phyloP scores from a whole-genome alignment of 2,888 invertebrate species.

The Nysson spinosus region DNA sequence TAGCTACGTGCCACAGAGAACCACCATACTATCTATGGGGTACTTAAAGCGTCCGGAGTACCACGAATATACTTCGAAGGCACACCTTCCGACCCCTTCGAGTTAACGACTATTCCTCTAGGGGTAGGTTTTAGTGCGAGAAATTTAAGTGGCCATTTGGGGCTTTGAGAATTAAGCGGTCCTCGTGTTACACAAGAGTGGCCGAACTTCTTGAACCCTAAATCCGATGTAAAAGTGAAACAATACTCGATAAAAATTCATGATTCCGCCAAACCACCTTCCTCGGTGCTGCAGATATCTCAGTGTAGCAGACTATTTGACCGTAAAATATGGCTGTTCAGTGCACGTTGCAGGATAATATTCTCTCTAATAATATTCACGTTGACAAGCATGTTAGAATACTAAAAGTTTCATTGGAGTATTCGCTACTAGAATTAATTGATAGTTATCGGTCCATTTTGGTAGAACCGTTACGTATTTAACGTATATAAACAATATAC shows the following conservation, averaged over 20 bases:
- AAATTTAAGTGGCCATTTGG: constrained; percentile 58
- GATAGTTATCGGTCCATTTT: no score
- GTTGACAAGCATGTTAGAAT: no score
- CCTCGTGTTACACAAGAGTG: constrained; percentile 18
- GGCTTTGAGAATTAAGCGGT: constrained; percentile 55
- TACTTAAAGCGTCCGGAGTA: constrained; percentile 45
- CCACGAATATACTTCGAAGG: constrained; percentile 15
- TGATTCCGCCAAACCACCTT: constrained; percentile 1
- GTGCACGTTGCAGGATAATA: no score
- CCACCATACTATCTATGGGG: constrained; percentile 31
- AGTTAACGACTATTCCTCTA: constrained; percentile 50
- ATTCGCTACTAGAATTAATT: no score
- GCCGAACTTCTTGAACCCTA: constrained; percentile 41
- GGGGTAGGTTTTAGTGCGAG: constrained; percentile 50
- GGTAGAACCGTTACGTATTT: no score
- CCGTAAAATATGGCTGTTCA: constrained; percentile 2
- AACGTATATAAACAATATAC: no score
- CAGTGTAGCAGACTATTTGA: constrained; percentile 20
- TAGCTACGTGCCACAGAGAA: constrained; percentile 20
- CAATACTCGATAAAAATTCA: constrained; percentile 49
- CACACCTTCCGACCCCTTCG: constrained; percentile 26
- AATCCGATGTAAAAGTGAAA: constrained; percentile 41
- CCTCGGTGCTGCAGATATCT: constrained; percentile 24
- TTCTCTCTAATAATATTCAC: no score
- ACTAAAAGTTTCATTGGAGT: no score